Conservation (phyloP, 37 sponge, comb jelly and placozoan species). For the Aphrocallistes beatrix region DNA sequence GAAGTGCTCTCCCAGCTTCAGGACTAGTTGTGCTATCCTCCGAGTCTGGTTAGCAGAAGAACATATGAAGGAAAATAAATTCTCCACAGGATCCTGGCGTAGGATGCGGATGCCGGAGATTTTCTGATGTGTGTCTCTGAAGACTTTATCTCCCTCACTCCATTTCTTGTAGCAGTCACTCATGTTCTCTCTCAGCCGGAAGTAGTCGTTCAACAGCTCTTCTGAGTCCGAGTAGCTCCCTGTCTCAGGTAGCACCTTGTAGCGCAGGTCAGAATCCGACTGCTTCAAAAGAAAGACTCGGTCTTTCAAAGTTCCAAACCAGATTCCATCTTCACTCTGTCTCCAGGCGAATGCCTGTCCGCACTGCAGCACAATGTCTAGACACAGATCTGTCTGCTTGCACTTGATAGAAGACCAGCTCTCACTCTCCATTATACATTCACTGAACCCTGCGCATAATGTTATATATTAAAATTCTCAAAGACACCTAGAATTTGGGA, state of each 20-base stretch:
- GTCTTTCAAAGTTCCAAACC: neutral
- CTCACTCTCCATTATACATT: neutral
- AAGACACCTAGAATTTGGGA: too few relatives aligned
- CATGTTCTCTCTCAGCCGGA: conserved; percentile 37
- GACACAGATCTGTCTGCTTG: neutral
- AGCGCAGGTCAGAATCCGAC: neutral
- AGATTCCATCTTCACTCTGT: neutral
- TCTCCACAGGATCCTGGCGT: conserved; percentile 67
- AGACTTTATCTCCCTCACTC: conserved; percentile 36
- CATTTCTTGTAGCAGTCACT: conserved; percentile 34
- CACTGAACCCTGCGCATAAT: too few relatives aligned
- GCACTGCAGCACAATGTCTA: neutral
- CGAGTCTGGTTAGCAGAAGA: conserved; percentile 87
- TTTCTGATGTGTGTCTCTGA: neutral
- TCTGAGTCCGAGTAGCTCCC: neutral
- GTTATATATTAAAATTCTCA: too few relatives aligned
- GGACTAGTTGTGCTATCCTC: conserved; percentile 62
- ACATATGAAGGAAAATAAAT: conserved; percentile 77
- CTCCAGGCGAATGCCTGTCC: neutral
- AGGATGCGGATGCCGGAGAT: conserved; percentile 58
- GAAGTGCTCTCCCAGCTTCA: conserved; percentile 39
- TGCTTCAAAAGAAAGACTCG: neutral
- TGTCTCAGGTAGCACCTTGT: neutral
- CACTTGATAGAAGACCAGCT: neutral
- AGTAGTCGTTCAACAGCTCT: conserved; percentile 24